Evolutionary conservation across 2,888 invertebrate species (phyloP), one percentile per base, ranked within the genome.

Genomic region (Xanthostigma xanthostigma): DNA sequence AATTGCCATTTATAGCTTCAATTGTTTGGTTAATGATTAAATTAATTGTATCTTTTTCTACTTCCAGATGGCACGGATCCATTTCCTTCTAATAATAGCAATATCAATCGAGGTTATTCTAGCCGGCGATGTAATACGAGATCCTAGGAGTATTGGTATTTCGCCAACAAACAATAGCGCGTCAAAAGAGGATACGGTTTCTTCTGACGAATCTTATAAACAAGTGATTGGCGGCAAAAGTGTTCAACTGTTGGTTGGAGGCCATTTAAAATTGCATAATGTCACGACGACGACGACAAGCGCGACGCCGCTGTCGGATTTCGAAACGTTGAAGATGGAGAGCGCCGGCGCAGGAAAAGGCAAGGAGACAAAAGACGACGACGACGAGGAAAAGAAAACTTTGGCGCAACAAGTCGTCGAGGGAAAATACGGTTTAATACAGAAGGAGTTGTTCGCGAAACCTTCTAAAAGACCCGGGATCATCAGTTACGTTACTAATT

Each of bases 331-430:
- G 42, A 36, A 34, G 10, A 50, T 41, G 39, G 48, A 43, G 39
- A 49, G 47, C 35, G 50, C 52, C 34, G 50, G 52, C 8, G 54
- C 38, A 33, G 50, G 42, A 27, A 51, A 52, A 45, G 45, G 34
- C 35, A 54, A 50, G 47, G 40, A 49, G 33, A 54, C 54, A 45
- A 57, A 56, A 48, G 51, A 51, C 36, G 53, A 66, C 35, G 69
- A 71, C 50, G 84, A 84, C 52, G 88, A 88, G 53, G 81, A 84
- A 34, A 84, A 80, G 64, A 90, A 90, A 64, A 89, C 89, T 6
- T 69, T 90, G 37, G 78, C 87, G n/a, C 88, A 90, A 68, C 90
- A 90, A 68, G 88, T 90, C 56, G 83, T 84, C 51, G 91, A 91
- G 62, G 91, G 90, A 40, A 90, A 90, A 68, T 91, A 91, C 66